Evolutionary conservation across 2,888 invertebrate species (phyloP).

Genomic region (Schizaphis graminum): DNA sequence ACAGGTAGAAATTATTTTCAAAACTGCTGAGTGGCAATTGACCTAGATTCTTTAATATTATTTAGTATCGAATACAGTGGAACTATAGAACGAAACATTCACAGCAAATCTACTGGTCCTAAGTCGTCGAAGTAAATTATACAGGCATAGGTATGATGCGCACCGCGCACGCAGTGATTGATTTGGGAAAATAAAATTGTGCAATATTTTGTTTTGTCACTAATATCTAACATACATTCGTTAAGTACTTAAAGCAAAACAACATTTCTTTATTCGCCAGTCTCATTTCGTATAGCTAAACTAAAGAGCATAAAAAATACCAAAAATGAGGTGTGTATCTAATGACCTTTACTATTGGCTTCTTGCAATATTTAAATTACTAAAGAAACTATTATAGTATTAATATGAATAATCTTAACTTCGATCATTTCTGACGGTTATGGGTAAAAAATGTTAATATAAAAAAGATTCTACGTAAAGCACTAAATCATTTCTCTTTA

Average conservation of each 20-base stretch:
- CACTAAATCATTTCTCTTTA: background rate
- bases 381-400: background rate
- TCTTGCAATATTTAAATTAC: conserved; percentile 7
- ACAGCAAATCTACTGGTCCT: background rate
- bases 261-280: background rate
- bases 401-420: background rate
- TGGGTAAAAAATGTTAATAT: background rate
- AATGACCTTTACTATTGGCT: conserved; percentile 7
- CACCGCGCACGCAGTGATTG: background rate
- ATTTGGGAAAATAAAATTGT: background rate
- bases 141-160: background rate
- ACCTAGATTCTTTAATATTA: conserved; percentile 1
- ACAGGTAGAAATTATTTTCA: background rate
- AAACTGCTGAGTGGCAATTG: background rate
- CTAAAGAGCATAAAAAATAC: background rate
- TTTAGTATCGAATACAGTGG: background rate
- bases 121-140: background rate
- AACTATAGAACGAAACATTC: background rate
- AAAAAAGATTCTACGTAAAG: background rate
- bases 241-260: background rate
- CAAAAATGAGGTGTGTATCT: background rate
- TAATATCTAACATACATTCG: background rate
- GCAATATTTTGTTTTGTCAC: background rate
- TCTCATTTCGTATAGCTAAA: background rate
- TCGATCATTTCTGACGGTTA: background rate